Evolutionary conservation across 2,888 invertebrate genomes (phyloP).

Genomic region (Adelphocoris suturalis): DNA sequence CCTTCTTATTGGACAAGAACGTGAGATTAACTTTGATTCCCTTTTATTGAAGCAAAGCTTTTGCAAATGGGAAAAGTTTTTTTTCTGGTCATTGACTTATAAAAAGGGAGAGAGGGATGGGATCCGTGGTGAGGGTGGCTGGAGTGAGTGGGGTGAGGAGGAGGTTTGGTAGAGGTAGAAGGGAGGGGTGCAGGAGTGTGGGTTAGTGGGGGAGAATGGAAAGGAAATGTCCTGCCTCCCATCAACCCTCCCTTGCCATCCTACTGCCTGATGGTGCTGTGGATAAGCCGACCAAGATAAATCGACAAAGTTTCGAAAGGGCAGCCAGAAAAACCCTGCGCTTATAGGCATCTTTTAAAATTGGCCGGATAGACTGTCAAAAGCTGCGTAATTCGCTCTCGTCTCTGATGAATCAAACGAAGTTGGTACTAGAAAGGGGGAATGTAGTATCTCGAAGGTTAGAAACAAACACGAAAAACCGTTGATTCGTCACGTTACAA

Average conservation of each 20-base stretch:
- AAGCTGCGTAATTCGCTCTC: background rate
- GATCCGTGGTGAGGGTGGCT: background rate
- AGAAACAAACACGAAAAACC: too few relatives aligned
- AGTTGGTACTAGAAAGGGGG: background rate
- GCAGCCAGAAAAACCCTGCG: background rate
- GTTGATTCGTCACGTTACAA: too few relatives aligned
- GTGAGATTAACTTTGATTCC: constrained; percentile 70
- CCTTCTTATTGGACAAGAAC: constrained; percentile 64
- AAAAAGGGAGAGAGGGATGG: constrained; percentile 25
- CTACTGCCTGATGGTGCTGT: constrained; percentile 5
- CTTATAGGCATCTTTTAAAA: background rate
- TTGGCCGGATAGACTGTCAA: background rate
- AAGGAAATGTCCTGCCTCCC: background rate
- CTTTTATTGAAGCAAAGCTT: constrained; percentile 68
- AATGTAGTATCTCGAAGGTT: too few relatives aligned
- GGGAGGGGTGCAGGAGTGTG: background rate
- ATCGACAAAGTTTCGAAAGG: constrained; percentile 53
- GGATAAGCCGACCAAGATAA: constrained; percentile 48
- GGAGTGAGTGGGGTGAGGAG: too few relatives aligned
- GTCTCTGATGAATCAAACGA: background rate
- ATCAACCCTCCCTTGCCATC: background rate
- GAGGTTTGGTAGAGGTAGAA: background rate
- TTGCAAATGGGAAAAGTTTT: constrained; percentile 69
- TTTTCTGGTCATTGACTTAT: constrained; percentile 65
- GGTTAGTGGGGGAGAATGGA: background rate